Evolutionary conservation across 2,113 vertebrate species (phyloP).

Genomic region (Polypterus senegalus): DNA sequence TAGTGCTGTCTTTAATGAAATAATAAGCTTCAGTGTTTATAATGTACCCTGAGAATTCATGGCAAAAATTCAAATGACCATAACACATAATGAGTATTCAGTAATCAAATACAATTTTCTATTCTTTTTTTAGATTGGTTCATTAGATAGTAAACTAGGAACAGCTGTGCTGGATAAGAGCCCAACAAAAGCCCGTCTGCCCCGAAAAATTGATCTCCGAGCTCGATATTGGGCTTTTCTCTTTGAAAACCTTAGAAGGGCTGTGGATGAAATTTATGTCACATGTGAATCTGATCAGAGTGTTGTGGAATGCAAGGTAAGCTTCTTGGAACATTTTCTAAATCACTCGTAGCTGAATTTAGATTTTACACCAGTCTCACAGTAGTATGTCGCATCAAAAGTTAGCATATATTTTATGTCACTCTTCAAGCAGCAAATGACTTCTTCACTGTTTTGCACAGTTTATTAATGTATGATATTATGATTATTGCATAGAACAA

Average conservation of each 20-base stretch:
- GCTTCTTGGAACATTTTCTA: neutral
- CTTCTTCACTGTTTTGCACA: no score
- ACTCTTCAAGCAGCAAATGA: no score
- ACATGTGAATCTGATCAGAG: constrained; percentile 97
- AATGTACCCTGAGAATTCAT: neutral
- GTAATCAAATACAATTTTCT: constrained; percentile 9
- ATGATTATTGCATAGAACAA: no score
- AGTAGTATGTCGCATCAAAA: no score
- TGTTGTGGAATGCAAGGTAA: constrained; percentile 92
- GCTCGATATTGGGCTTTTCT: constrained; percentile 97
- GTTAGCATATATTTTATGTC: no score
- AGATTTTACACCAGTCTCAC: no score
- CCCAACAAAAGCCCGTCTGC: constrained; percentile 77
- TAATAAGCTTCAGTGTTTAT: constrained; percentile 5
- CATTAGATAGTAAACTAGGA: constrained; percentile 61
- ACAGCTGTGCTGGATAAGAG: constrained; percentile 72
- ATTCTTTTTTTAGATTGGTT: constrained; percentile 44
- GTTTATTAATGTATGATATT: no score
- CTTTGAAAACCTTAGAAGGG: constrained; percentile 87
- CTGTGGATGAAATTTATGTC: constrained; percentile 93
- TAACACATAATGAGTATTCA: no score
- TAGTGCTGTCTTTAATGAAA: no score
- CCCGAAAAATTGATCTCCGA: constrained; percentile 83
- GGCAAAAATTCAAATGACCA: no score
- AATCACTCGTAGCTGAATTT: no score